Conservation (phyloP, 2,888 invertebrate genomes). For the Portevinia maculata region DNA sequence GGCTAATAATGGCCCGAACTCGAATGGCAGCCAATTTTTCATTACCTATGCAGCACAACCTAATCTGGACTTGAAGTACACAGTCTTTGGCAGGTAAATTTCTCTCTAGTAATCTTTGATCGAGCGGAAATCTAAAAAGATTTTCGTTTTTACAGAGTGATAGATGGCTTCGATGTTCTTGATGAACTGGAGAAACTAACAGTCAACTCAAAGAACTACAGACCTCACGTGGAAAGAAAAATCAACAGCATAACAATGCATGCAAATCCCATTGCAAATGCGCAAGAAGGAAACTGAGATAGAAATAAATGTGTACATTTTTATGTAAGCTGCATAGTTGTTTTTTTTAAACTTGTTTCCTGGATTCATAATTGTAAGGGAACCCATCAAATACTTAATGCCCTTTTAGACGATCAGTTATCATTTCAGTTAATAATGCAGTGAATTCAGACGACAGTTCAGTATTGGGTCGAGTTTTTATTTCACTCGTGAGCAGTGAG, state of each 20-base stretch:
- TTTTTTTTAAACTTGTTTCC: neutral
- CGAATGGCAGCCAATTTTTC: slow-evolving; percentile 99
- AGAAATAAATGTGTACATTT: slow-evolving; percentile 14
- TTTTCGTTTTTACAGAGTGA: slow-evolving; percentile 88
- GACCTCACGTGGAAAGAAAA: slow-evolving; percentile 92
- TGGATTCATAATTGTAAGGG: too few species aligned
- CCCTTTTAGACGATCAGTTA: too few species aligned
- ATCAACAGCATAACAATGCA: slow-evolving; percentile 97
- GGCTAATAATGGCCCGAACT: slow-evolving; percentile 99
- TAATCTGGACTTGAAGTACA: slow-evolving; percentile 98
- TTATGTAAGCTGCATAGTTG: neutral
- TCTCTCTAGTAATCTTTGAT: neutral
- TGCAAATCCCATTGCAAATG: slow-evolving; percentile 96
- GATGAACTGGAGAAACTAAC: slow-evolving; percentile 97
- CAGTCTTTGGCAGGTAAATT: slow-evolving; percentile 95
- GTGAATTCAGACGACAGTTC: too few species aligned
- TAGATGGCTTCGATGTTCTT: slow-evolving; percentile 97
- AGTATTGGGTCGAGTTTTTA: too few species aligned
- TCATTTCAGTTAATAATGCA: too few species aligned
- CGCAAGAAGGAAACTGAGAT: slow-evolving; percentile 52
- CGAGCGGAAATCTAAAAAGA: too few species aligned
- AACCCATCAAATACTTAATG: too few species aligned
- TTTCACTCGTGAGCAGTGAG: too few species aligned
- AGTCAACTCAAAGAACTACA: slow-evolving; percentile 96
- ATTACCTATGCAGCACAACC: slow-evolving; percentile 97